phyloP scores from a whole-genome alignment of 2,797 vertebrate species.

The Ceryle rudis region DNA sequence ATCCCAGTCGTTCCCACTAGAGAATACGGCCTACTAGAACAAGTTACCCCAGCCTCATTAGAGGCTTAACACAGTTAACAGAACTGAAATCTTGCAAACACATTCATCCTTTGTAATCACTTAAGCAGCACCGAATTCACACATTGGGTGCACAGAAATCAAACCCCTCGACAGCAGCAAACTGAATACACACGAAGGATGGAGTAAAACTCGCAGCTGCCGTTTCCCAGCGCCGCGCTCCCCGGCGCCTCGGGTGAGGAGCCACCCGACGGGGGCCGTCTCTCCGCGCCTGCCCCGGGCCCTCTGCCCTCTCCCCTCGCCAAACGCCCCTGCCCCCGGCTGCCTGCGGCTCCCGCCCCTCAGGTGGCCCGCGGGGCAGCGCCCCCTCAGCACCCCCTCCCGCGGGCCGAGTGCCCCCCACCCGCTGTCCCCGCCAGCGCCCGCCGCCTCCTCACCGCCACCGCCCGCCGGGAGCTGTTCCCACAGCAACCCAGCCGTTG shows the following conservation, averaged over 20 bases:
- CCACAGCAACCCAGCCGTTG: neutral
- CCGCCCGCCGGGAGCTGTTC: neutral
- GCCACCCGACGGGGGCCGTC: fast-evolving
- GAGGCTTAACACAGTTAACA: neutral
- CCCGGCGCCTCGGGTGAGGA: fast-evolving
- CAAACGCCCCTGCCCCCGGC: fast-evolving
- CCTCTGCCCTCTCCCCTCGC: neutral
- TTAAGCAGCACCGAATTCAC: neutral
- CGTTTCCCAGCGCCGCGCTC: fast-evolving
- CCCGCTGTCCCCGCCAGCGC: neutral
- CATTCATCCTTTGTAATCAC: neutral
- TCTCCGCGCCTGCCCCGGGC: neutral
- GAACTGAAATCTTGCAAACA: neutral
- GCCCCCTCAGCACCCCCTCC: no score
- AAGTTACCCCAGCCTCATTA: neutral
- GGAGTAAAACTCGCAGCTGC: neutral
- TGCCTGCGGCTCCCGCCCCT: neutral
- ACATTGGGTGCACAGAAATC: fast-evolving
- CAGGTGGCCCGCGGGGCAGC: fast-evolving
- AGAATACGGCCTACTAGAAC: neutral
- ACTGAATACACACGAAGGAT: fast-evolving
- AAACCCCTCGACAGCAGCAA: neutral
- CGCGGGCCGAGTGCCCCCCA: neutral
- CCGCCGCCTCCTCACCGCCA: neutral
- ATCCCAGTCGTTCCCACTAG: neutral